phyloP scores from a whole-genome alignment of 2,888 invertebrate species.

The Drosophila neotestacea region DNA sequence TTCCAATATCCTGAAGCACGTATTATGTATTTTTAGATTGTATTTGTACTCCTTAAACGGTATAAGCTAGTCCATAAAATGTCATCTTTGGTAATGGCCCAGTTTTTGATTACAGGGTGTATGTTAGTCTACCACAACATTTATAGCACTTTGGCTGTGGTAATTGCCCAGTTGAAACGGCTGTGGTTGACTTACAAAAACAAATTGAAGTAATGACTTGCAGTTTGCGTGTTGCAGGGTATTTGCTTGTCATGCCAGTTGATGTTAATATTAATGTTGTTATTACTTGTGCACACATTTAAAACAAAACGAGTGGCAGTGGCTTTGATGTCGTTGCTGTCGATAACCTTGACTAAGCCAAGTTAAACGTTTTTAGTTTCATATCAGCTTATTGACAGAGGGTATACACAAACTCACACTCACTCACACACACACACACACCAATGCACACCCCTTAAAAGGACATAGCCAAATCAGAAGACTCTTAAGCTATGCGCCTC shows the following conservation, averaged over 20 bases:
- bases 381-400: conserved; percentile 38
- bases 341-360: conserved; percentile 48
- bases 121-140: background rate
- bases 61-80: no score
- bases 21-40: no score
- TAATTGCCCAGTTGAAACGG: background rate
- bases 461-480: conserved; percentile 39
- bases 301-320: conserved; percentile 10
- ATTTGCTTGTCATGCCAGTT: conserved; percentile 1
- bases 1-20: no score
- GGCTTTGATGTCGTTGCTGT: conserved; percentile 1
- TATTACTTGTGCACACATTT: conserved; percentile 25
- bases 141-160: background rate
- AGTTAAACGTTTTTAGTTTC: conserved; percentile 45
- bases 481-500: conserved; percentile 47
- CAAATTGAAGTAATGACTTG: background rate
- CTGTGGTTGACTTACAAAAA: background rate
- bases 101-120: conserved; percentile 7
- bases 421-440: background rate
- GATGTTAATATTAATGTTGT: background rate
- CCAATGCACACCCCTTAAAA: background rate
- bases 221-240: conserved; percentile 2
- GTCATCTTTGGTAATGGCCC: no score
- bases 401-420: conserved; percentile 8
- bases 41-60: no score